Percentiles rank a stretch among this genome's conserved stretches.
Conservation (phyloP, 1,140 invertebrate species). For the Cherax quadricarinatus region DNA sequence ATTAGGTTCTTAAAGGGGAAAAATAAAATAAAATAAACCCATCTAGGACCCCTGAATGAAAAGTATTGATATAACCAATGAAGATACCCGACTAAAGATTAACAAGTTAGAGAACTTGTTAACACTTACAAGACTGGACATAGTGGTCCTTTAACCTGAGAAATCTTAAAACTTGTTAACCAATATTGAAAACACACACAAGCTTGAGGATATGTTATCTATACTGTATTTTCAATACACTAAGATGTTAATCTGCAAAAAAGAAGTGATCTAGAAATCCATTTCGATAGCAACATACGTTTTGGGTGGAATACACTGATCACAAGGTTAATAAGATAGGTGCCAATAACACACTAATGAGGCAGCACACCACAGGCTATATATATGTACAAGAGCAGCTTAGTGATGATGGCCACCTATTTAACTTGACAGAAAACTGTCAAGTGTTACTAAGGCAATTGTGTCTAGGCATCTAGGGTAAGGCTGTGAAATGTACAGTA, state of each 20-base stretch:
- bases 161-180: not conserved
- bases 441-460: constrained; percentile 50
- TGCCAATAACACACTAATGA: not conserved
- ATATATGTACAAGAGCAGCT: constrained; percentile 14
- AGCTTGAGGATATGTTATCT: not conserved
- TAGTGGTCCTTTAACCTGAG: constrained; percentile 8
- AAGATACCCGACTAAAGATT: not conserved
- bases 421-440: constrained; percentile 6
- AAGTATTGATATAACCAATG: not conserved
- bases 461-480: constrained; percentile 62
- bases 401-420: constrained; percentile 23
- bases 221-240: not conserved
- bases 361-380: constrained; percentile 28
- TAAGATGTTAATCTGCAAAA: not conserved
- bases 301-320: constrained; percentile 50
- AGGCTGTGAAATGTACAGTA: constrained; percentile 49
- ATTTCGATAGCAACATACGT: constrained; percentile 35
- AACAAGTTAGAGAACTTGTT: not conserved
- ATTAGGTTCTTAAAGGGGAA: not conserved
- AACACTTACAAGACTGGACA: constrained; percentile 4
- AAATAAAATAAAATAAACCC: not conserved
- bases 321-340: constrained; percentile 32
- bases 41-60: not conserved
- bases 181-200: not conserved
- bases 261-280: not conserved